Conservation (phyloP, 2,888 invertebrate species). For the Chloromyia formosa region DNA sequence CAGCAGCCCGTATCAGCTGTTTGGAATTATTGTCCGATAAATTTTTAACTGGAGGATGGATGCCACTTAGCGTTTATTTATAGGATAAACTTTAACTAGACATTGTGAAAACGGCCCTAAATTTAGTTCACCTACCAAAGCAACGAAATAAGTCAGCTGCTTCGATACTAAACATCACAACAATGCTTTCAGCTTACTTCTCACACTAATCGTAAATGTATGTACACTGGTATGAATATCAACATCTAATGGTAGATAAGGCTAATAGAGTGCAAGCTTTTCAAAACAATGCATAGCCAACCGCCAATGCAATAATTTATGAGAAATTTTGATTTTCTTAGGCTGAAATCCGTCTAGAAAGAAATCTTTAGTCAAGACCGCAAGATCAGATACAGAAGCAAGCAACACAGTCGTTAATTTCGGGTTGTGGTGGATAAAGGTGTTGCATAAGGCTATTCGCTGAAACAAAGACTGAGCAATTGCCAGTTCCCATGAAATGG, state of each 20-base stretch:
- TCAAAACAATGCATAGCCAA: not conserved
- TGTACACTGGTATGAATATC: too few species aligned
- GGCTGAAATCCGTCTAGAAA: not conserved
- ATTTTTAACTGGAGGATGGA: too few species aligned
- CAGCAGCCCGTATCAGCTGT: too few species aligned
- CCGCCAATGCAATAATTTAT: conserved; percentile 7
- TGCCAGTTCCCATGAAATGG: not conserved
- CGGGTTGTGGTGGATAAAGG: not conserved
- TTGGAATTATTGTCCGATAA: too few species aligned
- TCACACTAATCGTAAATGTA: too few species aligned
- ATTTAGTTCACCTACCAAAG: too few species aligned
- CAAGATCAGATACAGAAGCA: conserved; percentile 15
- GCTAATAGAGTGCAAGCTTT: not conserved
- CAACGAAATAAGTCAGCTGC: too few species aligned
- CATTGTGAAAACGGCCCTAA: too few species aligned
- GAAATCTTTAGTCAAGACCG: conserved; percentile 6
- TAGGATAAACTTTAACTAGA: too few species aligned
- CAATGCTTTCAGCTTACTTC: too few species aligned
- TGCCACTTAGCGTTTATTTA: too few species aligned
- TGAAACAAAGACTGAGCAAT: not conserved
- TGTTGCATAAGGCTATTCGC: not conserved
- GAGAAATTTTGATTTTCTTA: conserved; percentile 4
- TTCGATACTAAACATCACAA: too few species aligned
- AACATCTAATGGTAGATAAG: not conserved
- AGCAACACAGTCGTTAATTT: not conserved